Conservation (phyloP, 1,140 invertebrate genomes). For the Choristoneura fumiferana region DNA sequence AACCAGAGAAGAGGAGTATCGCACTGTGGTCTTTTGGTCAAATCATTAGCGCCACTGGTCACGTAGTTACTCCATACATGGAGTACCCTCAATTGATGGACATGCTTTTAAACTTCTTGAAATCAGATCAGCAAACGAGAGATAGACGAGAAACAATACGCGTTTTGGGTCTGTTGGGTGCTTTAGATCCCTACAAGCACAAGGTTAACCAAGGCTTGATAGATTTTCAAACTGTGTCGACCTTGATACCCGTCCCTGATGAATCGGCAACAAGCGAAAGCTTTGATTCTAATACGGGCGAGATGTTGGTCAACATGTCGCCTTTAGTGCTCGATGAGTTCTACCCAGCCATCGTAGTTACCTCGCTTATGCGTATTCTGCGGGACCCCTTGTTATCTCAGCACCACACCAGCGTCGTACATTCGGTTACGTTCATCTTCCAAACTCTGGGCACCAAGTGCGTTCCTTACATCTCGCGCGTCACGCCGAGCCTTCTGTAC, state of each 20-base stretch:
- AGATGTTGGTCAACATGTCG: slow-evolving; percentile 97
- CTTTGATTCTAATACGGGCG: slow-evolving; percentile 90
- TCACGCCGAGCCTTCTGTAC: slow-evolving; percentile 94
- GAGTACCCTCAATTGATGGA: slow-evolving; percentile 96
- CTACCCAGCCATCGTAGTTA: slow-evolving; percentile 98
- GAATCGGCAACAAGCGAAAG: slow-evolving; percentile 84
- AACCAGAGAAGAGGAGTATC: slow-evolving; percentile 94
- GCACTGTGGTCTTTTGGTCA: slow-evolving; percentile 97
- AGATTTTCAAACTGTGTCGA: slow-evolving; percentile 87
- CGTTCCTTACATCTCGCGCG: slow-evolving; percentile 96
- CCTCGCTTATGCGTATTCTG: slow-evolving; percentile 96
- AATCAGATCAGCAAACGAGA: slow-evolving; percentile 93
- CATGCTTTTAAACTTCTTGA: slow-evolving; percentile 96
- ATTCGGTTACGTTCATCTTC: slow-evolving; percentile 98
- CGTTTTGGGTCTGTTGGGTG: slow-evolving; percentile 95
- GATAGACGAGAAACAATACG: slow-evolving; percentile 93
- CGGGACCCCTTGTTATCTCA: slow-evolving; percentile 93
- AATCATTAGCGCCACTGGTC: slow-evolving; percentile 95
- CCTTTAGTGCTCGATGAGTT: slow-evolving; percentile 94
- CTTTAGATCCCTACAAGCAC: slow-evolving; percentile 98
- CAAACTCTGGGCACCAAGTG: slow-evolving; percentile 97
- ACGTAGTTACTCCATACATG: slow-evolving; percentile 94
- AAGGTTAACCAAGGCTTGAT: slow-evolving; percentile 97
- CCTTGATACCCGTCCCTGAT: slow-evolving; percentile 82
- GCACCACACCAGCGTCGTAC: slow-evolving; percentile 96